phyloP scores from a whole-genome alignment of 2,797 vertebrate species.

The Sebastes steindachneri region DNA sequence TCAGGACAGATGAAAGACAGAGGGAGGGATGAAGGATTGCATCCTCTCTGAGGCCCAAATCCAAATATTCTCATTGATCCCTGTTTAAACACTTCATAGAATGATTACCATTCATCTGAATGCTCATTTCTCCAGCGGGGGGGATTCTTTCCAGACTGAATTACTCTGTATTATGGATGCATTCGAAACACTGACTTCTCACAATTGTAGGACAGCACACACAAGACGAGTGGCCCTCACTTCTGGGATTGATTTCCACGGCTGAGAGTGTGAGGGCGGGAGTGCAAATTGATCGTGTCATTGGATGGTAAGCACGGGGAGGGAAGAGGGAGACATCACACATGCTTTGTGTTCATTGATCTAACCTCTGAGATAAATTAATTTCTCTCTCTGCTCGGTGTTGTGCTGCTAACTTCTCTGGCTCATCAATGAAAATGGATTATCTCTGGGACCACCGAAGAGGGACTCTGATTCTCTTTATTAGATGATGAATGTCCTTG shows the following conservation, averaged over 20 bases:
- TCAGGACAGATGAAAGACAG: not conserved
- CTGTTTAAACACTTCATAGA: slow-evolving; percentile 14
- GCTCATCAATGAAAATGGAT: slow-evolving; percentile 44
- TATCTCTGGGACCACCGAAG: slow-evolving; percentile 13
- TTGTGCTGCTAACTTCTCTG: slow-evolving; percentile 1
- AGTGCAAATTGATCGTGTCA: slow-evolving; percentile 42
- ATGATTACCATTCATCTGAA: slow-evolving; percentile 10
- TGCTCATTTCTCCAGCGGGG: not conserved
- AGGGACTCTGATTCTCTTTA: slow-evolving; percentile 21
- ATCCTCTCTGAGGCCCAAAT: not conserved
- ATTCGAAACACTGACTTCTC: not conserved
- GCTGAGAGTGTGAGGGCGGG: not conserved
- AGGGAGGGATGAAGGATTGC: not conserved
- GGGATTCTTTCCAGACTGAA: slow-evolving; percentile 16
- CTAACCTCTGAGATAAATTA: slow-evolving; percentile 43
- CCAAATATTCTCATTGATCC: slow-evolving; percentile 37
- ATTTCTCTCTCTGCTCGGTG: slow-evolving; percentile 20
- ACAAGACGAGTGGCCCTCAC: not conserved
- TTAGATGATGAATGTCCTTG: slow-evolving; percentile 30
- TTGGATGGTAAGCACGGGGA: slow-evolving; percentile 14
- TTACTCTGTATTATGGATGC: slow-evolving; percentile 14
- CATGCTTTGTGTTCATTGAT: slow-evolving; percentile 48
- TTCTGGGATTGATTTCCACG: slow-evolving; percentile 42
- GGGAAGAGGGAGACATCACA: slow-evolving; percentile 20
- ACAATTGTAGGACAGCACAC: not conserved